Conservation (phyloP, 2,797 vertebrate species). For the Coranthus polyacanthus region DNA sequence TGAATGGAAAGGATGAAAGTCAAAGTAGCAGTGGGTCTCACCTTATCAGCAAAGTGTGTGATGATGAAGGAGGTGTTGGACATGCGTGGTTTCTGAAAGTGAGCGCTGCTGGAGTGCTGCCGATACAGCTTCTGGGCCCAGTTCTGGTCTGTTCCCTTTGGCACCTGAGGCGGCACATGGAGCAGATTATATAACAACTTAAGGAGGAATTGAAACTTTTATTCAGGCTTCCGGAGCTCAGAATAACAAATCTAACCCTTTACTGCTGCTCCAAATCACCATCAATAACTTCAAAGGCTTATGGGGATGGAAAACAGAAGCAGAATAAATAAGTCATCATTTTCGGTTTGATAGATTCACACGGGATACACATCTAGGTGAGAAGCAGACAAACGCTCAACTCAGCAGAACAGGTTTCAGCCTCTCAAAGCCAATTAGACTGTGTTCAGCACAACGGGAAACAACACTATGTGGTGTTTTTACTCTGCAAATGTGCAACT, state of each 20-base stretch:
- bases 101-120: slow-evolving; percentile 83
- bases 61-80: slow-evolving; percentile 94
- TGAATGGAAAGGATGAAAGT: too few species aligned
- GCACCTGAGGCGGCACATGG: slow-evolving; percentile 83
- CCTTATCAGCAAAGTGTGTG: slow-evolving; percentile 95
- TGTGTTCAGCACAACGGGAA: not conserved
- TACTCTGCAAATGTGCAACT: too few species aligned
- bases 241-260: slow-evolving; percentile 26
- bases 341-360: not conserved
- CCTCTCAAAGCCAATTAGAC: too few species aligned
- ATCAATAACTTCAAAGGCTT: slow-evolving; percentile 48
- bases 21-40: slow-evolving; percentile 51
- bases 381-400: not conserved
- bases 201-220: slow-evolving; percentile 4
- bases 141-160: slow-evolving; percentile 96
- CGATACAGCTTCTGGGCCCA: slow-evolving; percentile 95
- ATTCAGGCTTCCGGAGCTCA: slow-evolving; percentile 41
- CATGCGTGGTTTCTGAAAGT: slow-evolving; percentile 98
- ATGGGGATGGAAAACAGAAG: slow-evolving; percentile 2
- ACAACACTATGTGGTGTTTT: not conserved
- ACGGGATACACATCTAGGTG: slow-evolving; percentile 18
- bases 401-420: too few species aligned
- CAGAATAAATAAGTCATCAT: not conserved
- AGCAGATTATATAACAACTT: slow-evolving; percentile 2
- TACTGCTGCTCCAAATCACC: slow-evolving; percentile 33